Conservation (phyloP, 2,797 vertebrate species). For the Eurystomus glaucurus region DNA sequence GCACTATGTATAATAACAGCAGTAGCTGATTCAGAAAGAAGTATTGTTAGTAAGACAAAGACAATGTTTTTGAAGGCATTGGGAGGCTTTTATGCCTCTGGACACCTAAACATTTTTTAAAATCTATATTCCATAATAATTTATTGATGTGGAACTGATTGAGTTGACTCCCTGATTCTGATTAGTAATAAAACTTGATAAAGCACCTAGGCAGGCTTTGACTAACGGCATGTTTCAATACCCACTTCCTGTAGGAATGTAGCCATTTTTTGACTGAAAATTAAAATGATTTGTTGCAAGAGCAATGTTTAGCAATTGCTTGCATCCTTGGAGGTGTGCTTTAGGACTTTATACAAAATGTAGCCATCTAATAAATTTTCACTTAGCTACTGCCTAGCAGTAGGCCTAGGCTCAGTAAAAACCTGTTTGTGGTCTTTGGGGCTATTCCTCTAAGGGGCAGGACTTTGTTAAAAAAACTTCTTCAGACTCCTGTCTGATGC, state of each 20-base stretch:
- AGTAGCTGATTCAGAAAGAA: not conserved
- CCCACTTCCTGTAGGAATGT: not conserved
- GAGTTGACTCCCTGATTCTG: not conserved
- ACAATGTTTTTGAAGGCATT: not conserved
- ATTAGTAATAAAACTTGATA: not conserved
- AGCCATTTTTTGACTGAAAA: not conserved
- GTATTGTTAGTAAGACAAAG: not conserved
- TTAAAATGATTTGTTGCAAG: not conserved
- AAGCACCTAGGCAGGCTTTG: not conserved
- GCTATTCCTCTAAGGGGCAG: not conserved
- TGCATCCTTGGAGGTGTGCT: not conserved
- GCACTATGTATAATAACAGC: not conserved
- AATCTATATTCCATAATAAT: not conserved
- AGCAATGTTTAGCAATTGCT: not conserved
- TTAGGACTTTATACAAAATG: not conserved
- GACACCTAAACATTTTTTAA: not conserved
- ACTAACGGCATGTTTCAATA: not conserved
- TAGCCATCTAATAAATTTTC: not conserved
- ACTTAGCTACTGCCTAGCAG: not conserved
- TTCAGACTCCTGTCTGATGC: not conserved
- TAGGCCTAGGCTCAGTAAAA: not conserved
- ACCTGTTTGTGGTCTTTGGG: accelerated
- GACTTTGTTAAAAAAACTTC: not conserved
- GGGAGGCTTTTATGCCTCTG: not conserved
- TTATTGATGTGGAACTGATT: not conserved